Evolutionary conservation across 2,888 invertebrate species (phyloP).

Genomic region (Chouioia cunea): DNA sequence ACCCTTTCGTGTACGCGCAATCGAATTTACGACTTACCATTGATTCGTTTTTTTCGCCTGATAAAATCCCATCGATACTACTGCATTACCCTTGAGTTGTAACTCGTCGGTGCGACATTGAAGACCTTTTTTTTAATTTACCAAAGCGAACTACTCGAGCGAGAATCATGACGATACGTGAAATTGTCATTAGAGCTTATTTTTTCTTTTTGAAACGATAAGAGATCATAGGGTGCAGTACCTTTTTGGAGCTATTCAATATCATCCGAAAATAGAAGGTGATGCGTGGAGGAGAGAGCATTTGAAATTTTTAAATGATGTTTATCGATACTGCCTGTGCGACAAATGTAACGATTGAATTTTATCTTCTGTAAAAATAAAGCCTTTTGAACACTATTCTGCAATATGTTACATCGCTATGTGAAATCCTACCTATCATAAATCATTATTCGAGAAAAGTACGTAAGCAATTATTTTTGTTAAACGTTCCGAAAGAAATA

Average conservation of each 20-base stretch:
- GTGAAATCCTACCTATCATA: no score
- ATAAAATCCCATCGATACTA: constrained; percentile 45
- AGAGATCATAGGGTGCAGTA: neutral
- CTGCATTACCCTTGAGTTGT: constrained; percentile 1
- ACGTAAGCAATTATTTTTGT: no score
- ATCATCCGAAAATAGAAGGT: neutral
- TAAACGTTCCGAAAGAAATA: no score
- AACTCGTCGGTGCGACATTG: constrained; percentile 27
- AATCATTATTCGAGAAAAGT: no score
- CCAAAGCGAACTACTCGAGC: constrained; percentile 24
- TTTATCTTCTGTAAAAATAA: constrained; percentile 35
- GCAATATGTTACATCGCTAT: no score
- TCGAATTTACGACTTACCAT: constrained; percentile 44
- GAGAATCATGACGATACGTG: constrained; percentile 39
- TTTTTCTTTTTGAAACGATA: neutral
- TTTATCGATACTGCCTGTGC: neutral
- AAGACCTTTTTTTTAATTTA: constrained; percentile 46
- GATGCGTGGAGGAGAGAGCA: constrained; percentile 5
- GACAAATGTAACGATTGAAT: neutral
- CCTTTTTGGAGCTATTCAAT: neutral
- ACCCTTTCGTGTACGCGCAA: constrained; percentile 32
- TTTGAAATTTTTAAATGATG: constrained; percentile 5
- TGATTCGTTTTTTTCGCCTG: constrained; percentile 43
- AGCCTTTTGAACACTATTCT: no score
- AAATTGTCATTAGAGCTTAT: constrained; percentile 34